Percentiles rank a stretch among this genome's conserved stretches.
These are phyloP conservation scores for Chydorus sphaericus DNA, from an alignment of 2,888 invertebrate species.

Conservation along the genomic window DNA sequence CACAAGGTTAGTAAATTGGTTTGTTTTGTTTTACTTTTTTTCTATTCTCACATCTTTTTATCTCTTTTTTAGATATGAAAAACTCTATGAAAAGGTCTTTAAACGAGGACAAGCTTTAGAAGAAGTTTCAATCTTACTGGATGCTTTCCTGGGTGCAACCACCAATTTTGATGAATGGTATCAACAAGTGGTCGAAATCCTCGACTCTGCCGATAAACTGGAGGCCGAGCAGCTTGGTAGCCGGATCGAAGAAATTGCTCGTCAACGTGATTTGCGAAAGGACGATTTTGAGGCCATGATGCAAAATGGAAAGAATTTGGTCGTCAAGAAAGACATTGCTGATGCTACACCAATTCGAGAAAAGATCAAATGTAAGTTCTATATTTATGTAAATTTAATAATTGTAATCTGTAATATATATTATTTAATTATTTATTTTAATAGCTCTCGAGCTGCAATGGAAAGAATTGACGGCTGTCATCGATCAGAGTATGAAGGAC, in stretches of 20 bases:
- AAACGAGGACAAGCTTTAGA: slow-evolving; percentile 70
- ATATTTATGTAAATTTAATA: not conserved
- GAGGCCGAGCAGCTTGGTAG: slow-evolving; percentile 39
- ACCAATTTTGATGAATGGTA: slow-evolving; percentile 56
- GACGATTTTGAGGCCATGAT: slow-evolving; percentile 61
- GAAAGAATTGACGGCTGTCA: slow-evolving; percentile 64
- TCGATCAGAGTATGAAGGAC: slow-evolving; percentile 72
- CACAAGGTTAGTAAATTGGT: slow-evolving; percentile 24
- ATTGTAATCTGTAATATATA: not conserved
- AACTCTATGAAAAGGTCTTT: slow-evolving; percentile 59
- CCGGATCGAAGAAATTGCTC: slow-evolving; percentile 37
- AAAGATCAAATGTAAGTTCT: slow-evolving; percentile 46
- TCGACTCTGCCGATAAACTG: slow-evolving; percentile 40
- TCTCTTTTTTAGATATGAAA: slow-evolving; percentile 51
- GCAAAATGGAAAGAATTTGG: slow-evolving; percentile 60
- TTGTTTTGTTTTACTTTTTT: too few species aligned
- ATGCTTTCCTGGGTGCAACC: slow-evolving; percentile 50
- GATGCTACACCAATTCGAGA: slow-evolving; percentile 71
- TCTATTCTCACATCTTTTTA: not conserved
- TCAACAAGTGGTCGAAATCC: slow-evolving; percentile 41
- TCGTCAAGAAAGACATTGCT: slow-evolving; percentile 72
- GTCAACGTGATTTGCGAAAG: slow-evolving; percentile 36
- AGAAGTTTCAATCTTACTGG: slow-evolving; percentile 52
- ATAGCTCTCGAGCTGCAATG: slow-evolving; percentile 65
- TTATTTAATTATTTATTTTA: slow-evolving; percentile 19